A percentile compares a stretch with the other conserved stretches of the same genome.
phyloP scores from a whole-genome alignment of 2,888 invertebrate genomes.

The Pachycephus smyrnensis region DNA sequence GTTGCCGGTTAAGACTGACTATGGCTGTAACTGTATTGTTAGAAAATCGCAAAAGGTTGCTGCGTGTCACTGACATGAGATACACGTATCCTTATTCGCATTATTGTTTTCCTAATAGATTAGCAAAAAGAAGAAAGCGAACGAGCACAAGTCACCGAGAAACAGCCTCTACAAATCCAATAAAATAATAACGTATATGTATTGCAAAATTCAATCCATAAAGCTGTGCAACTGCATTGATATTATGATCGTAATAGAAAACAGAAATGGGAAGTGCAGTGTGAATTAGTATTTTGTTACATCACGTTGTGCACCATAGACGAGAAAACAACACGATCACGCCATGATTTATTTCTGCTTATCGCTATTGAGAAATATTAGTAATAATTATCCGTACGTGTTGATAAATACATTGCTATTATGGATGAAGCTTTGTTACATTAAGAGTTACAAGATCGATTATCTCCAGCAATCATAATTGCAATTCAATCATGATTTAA shows the following conservation, averaged over 20 bases:
- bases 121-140: neutral
- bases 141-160: neutral
- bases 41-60: neutral
- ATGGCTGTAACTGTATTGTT: neutral
- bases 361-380: slow-evolving; percentile 9
- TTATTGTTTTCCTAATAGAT: too few relatives aligned
- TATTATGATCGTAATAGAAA: neutral
- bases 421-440: neutral
- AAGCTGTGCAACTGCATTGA: neutral
- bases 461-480: neutral
- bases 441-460: neutral
- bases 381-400: neutral
- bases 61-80: neutral
- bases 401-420: too few relatives aligned
- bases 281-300: neutral
- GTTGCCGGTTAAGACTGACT: neutral
- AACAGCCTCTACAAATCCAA: neutral
- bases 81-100: neutral
- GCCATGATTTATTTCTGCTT: slow-evolving; percentile 9
- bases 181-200: neutral
- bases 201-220: neutral
- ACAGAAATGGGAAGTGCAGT: neutral
- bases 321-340: neutral
- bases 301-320: neutral
- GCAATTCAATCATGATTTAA: too few relatives aligned